Evolutionary conservation across 1,140 invertebrate genomes (phyloP).

Genomic region (Dendroctonus ponderosae): DNA sequence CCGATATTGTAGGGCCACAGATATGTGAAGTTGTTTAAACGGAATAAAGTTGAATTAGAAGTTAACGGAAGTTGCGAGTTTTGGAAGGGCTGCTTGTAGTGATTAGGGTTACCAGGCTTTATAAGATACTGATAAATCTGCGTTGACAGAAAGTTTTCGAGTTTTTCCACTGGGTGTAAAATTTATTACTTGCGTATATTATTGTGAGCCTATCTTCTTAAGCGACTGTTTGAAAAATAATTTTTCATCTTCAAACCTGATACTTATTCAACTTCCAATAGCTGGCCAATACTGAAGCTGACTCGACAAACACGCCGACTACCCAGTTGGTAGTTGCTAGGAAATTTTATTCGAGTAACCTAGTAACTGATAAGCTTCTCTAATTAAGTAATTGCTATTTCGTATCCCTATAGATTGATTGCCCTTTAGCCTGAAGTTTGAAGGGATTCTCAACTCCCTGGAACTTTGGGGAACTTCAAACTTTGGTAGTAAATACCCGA

Average conservation of each 20-base stretch:
- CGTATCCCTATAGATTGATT: slow-evolving; percentile 36
- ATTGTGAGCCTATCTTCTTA: too few species aligned
- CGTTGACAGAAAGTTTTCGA: too few species aligned
- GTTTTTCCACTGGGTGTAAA: too few species aligned
- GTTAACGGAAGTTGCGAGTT: slow-evolving; percentile 4
- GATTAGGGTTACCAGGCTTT: too few species aligned
- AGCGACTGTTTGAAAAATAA: too few species aligned
- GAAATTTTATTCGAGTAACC: slow-evolving; percentile 10
- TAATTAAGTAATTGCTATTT: slow-evolving; percentile 45
- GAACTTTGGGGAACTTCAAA: slow-evolving; percentile 27
- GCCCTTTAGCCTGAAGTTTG: slow-evolving; percentile 28
- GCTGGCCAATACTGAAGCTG: too few species aligned
- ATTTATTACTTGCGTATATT: too few species aligned
- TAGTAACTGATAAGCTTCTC: slow-evolving; percentile 28
- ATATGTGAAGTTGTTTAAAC: slow-evolving; percentile 7
- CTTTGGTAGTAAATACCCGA: slow-evolving; percentile 20
- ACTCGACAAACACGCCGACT: too few species aligned
- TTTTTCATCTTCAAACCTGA: too few species aligned
- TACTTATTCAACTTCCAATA: too few species aligned
- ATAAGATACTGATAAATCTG: too few species aligned
- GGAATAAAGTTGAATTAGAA: slow-evolving; percentile 2
- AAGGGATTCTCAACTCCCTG: slow-evolving; percentile 23
- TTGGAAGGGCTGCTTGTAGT: background rate
- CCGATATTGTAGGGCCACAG: slow-evolving; percentile 5
- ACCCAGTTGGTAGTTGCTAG: background rate